Base-by-base conservation (phyloP, 30 jellyfish, hydroid and myxozoan genomes). In the Aurelia aurita region DNA sequence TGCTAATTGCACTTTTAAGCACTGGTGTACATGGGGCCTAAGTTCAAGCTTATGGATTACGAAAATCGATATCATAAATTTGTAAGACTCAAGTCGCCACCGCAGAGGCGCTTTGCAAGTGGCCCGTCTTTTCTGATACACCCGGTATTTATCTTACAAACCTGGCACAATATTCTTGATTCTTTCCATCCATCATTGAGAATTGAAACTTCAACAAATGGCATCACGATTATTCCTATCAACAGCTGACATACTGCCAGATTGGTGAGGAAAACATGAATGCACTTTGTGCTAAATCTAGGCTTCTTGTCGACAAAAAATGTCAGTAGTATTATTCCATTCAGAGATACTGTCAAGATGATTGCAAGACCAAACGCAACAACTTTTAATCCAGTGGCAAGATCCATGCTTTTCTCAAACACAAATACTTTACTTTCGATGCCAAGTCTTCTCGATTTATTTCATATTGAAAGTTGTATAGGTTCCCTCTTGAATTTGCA, bases 221-320 rank as follows among this genome's bases (percentile, higher is more conserved):
- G 95, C 84, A 86, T 74, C 54, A 86, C 95, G 22, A 86, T 20
- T 58, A 86, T 2, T 1, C 95, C 95, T 63, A 86, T 76, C 76
- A 86, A 49, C 43, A 70, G 49, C 85, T 86, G 95, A 55, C 95
- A 86, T 18, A 86, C 83, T 60, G 95, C 95, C 23, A 86, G 71
- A 53, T 86, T 86, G 21, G 89, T 66, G 84, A 86, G 54, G 72
- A 86, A 63, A 46, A 84, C 69, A 22, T 84, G 73, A 46, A 84
- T 84, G 59, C 87, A 73, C 25, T 66, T 84, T 35, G 91, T 66
- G 32, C 91, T 67, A 14, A 67, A 47, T 70, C 82, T 49, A 20
- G 87, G 84, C 29, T 74, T 35, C 27, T 62, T 59, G 29, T 84
- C 82, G 39, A 26, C 75, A 23, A 63, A 45, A 84, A 84, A 60